Evolutionary conservation across 2,797 vertebrate species (phyloP), one percentile per base, ranked within the genome.

Genomic region (Mormyrops attenuatus): DNA sequence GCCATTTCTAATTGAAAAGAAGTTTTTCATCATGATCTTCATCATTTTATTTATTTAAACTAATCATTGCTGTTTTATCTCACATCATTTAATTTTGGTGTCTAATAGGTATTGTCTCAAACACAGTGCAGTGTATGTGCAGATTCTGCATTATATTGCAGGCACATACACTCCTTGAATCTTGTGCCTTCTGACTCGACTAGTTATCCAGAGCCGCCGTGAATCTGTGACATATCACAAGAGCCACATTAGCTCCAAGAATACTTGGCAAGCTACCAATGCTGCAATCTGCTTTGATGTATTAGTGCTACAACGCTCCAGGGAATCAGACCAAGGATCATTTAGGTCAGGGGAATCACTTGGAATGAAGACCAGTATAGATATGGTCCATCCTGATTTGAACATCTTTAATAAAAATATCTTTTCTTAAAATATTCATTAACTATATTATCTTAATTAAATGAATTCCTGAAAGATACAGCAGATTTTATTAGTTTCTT

Each of bases 201-300:
- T 80, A 44, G 20, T 80, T 80, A 80, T 80, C 73, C 15, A 20
- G 41, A 80, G 73, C 73, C 3, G 15, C 17, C 41, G 17, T 80
- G 73, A 80, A 44, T 47, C 6, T 41, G 15, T 44, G 41, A 41
- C 73, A 80, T 80, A 44, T 80, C 38, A 80, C 73, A 44, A 44
- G 73, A 80, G 38, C 15, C 34, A 80, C 38, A 80, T 80, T 44
- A 80, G 73, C 73, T 47, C 73, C 38, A 80, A 80, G 38, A 80
- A 80, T 80, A n/a, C 73, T 80, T 80, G 73, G 73, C 73, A 80
- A 80, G 38, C 73, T 17, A 73, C 66, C 66, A 73, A 15, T 73
- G 73, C 38, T 80, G 41, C 73, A 80, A 80, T 80, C 73, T 44
- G 73, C 73, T 80, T 80, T 80, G 38, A 80, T 47, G 38, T 9